Base-by-base conservation (phyloP, 2,888 invertebrate species). In the Acanthoscelides obtectus region DNA sequence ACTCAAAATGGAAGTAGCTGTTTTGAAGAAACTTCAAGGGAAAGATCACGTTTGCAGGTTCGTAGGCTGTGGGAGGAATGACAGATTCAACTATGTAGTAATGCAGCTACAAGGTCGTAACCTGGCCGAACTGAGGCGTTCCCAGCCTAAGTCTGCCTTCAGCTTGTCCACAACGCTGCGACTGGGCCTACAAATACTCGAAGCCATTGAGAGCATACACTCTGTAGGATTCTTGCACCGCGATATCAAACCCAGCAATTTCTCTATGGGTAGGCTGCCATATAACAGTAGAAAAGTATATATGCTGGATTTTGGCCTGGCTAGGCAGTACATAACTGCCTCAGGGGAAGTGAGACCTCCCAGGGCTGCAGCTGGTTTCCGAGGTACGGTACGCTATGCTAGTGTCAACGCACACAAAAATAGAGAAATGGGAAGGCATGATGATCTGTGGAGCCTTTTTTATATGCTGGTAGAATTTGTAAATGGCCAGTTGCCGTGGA, bases 1-100 rank as follows among this genome's bases (percentile, higher is more conserved):
- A 78, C 93, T 99, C 71, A 99, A 99, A 88, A 99, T 99, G 99
- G 99, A 99, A 87, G 99, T 99, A 27, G 99, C 99, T 22, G 99
- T 99, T 66, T 89, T 99, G 64, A 98, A 99, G 85, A 98, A 99
- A 85, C 87, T 99, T 70, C 99, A 99, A 88, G 99, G 97, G 79
- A 97, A 96, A 83, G 97, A 98, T 83, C 98, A 99, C 85, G 97
- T 99, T 66, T 99, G 99, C 86, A 93, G 97, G 75, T 99, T 99
- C 87, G 98, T 99, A 83, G 99, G 99, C 69, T 99, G 99, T 89
- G 99, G 99, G 0, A 90, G 99, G 22, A 99, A 99, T 87, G 99
- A 99, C 83, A 91, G 97, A n/a, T n/a, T n/a, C n/a, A n/a, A n/a
- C n/a, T n/a, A n/a, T n/a, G n/a, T n/a, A n/a, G n/a, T n/a, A n/a